phyloP scores from a whole-genome alignment of 2,113 vertebrate species.

The Eulacestoma nigropectus region DNA sequence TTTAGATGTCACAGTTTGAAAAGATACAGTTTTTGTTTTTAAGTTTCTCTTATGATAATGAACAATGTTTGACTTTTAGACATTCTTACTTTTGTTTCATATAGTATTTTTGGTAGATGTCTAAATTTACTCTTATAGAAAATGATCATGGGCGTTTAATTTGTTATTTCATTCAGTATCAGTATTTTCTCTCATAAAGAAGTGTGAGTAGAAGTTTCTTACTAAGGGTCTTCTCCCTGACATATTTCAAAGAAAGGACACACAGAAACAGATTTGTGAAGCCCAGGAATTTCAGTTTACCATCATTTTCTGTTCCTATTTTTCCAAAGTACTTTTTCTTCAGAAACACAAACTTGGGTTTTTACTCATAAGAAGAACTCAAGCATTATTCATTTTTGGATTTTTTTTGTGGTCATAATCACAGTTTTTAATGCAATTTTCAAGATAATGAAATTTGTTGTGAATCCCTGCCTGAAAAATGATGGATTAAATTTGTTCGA shows the following conservation, averaged over 20 bases:
- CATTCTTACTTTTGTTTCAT: not conserved
- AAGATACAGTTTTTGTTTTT: not conserved
- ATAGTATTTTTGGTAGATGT: not conserved
- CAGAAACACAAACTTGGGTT: not conserved
- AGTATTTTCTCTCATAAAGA: not conserved
- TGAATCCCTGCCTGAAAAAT: not conserved
- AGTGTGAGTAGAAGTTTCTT: not conserved
- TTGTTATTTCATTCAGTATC: not conserved
- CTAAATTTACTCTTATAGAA: not conserved
- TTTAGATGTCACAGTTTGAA: not conserved
- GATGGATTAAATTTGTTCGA: not conserved
- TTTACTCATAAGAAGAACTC: not conserved
- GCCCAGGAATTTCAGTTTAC: not conserved
- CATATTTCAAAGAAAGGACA: not conserved
- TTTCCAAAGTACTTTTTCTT: not conserved
- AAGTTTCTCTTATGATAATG: not conserved
- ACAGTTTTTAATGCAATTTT: not conserved
- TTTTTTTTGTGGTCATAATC: not conserved
- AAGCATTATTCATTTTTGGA: not conserved
- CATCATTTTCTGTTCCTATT: not conserved
- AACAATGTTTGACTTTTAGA: not conserved
- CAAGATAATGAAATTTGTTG: not conserved
- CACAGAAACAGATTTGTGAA: not conserved
- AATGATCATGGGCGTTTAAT: not conserved
- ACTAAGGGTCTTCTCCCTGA: not conserved